phyloP scores from a whole-genome alignment of 2,888 invertebrate species.

The Epinotia nisella region DNA sequence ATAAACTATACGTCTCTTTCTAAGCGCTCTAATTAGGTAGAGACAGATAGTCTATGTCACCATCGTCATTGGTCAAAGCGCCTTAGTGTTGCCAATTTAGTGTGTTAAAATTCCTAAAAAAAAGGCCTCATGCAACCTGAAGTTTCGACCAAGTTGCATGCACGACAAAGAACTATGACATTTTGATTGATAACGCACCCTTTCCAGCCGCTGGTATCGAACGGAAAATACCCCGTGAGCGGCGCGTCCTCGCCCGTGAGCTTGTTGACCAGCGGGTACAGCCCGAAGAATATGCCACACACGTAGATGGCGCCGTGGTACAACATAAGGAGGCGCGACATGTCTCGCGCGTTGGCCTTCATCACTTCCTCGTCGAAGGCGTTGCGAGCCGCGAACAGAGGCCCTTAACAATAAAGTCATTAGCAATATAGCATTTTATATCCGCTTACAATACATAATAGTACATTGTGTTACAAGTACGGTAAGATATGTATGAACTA shows the following conservation, averaged over 20 bases:
- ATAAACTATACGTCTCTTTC: too few relatives aligned
- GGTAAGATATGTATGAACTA: too few relatives aligned
- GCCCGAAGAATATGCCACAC: slow-evolving; percentile 60
- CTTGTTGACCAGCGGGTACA: slow-evolving; percentile 66
- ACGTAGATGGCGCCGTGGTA: slow-evolving; percentile 57
- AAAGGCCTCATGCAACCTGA: not conserved
- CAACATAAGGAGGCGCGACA: slow-evolving; percentile 61
- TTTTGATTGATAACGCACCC: slow-evolving; percentile 61
- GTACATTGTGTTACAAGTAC: too few relatives aligned
- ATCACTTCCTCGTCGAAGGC: slow-evolving; percentile 59
- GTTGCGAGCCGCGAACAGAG: slow-evolving; percentile 60
- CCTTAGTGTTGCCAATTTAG: too few relatives aligned
- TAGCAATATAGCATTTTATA: not conserved
- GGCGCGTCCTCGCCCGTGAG: slow-evolving; percentile 59
- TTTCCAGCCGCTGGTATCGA: slow-evolving; percentile 59
- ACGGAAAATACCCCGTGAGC: slow-evolving; percentile 72
- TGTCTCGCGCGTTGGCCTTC: slow-evolving; percentile 58
- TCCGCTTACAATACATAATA: too few relatives aligned
- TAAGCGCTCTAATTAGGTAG: too few relatives aligned
- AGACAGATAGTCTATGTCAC: too few relatives aligned
- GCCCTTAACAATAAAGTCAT: slow-evolving; percentile 53
- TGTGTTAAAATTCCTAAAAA: too few relatives aligned
- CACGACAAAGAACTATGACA: too few relatives aligned
- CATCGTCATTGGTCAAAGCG: too few relatives aligned
- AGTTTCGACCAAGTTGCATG: too few relatives aligned